Evolutionary conservation across 2,113 vertebrate species (phyloP), one percentile per base, ranked within the genome.

Genomic region (Odontophorus gujanensis): DNA sequence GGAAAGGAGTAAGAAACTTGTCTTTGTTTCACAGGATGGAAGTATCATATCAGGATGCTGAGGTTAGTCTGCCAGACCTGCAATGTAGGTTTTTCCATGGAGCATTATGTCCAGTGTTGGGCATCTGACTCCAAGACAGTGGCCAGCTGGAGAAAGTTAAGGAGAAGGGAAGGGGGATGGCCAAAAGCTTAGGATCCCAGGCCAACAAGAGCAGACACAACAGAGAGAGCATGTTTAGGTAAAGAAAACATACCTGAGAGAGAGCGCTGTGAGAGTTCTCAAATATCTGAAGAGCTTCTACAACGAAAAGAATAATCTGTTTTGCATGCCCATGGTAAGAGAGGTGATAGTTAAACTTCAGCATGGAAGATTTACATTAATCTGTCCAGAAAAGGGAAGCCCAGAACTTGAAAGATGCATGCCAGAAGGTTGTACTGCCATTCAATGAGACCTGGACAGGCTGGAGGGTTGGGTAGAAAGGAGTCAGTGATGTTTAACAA

Each of bases 331-430:
- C 22, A 30, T 51, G 76, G 50, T 81, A 90, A 91, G 32, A 71
- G 25, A 94, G 28, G 68, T 50, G 85, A 67, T 74, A 87, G 57
- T 91, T 81, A 77, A 90, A 77, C 68, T 88, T 81, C 76, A 93
- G 76, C 55, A 43, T 63, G 68, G 73, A 91, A 93, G 68, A 92
- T 81, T 81, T 63, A 51, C 28, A 36, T 68, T 92, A 83, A 93
- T 93, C 85, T 93, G 63, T 87, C 90, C 85, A 94, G 90, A 95
- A 83, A 6, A 85, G 22, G 65, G 65, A 95, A 40, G 40, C 40
- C 40, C 40, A 40, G 40, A 40, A 40, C 40, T 40, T 40, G 40
- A 40, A 10, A 40, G 40, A 40, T 40, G 12, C 10, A 40, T 40
- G 40, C 40, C 40, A 40, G 40, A 40, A 40, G 12, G 40, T 11